A percentile compares a stretch with the other conserved stretches of the same genome.
Conservation (phyloP, 2,797 vertebrate species). For the Characodon lateralis region DNA sequence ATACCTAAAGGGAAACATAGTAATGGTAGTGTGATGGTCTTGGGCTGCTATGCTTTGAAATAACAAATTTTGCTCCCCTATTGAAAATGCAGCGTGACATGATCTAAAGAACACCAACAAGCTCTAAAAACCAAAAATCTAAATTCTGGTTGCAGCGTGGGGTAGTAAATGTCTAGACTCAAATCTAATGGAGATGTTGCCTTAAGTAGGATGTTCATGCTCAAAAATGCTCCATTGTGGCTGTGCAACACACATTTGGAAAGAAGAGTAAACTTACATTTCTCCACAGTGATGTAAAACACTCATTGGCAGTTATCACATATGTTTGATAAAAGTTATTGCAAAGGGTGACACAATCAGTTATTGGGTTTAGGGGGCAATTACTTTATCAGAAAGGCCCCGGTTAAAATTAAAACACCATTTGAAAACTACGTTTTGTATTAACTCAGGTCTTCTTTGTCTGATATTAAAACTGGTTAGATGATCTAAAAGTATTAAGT, state of each 20-base stretch:
- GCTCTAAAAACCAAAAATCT: not conserved
- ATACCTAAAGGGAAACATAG: no score
- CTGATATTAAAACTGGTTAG: no score
- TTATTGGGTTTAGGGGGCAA: not conserved
- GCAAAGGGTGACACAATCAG: not conserved
- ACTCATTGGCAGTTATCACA: not conserved
- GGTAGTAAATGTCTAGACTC: not conserved
- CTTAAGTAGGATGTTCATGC: not conserved
- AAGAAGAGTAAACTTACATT: not conserved
- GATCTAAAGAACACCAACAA: not conserved
- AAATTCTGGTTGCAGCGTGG: not conserved
- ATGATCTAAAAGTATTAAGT: not conserved
- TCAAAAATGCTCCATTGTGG: not conserved
- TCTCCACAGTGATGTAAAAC: not conserved
- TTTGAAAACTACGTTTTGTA: not conserved
- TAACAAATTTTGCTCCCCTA: not conserved
- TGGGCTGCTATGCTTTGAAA: not conserved
- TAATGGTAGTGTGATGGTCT: not conserved
- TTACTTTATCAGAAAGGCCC: not conserved
- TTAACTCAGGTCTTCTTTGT: not conserved
- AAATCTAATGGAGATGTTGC: not conserved
- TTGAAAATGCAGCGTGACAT: not conserved
- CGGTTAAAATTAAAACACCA: not conserved
- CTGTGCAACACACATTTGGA: not conserved
- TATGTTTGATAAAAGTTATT: not conserved